phyloP scores from a whole-genome alignment of 1,140 invertebrate species.

The Drosophila teissieri region DNA sequence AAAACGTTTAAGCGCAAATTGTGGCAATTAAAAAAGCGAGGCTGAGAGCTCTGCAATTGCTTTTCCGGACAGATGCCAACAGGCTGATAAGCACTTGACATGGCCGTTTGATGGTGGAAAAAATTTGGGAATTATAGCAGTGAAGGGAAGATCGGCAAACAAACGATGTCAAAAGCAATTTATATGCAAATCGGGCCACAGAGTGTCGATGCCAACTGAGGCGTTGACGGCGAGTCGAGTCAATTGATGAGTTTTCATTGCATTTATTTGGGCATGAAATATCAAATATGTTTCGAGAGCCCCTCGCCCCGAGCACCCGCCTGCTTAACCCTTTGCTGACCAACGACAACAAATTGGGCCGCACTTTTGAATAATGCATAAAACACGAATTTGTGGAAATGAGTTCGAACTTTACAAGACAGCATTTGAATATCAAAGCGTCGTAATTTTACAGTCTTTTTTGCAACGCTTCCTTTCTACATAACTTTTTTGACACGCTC shows the following conservation, averaged over 20 bases:
- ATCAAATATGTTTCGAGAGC: slow-evolving; percentile 58
- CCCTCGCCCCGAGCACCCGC: too few species aligned
- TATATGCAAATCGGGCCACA: slow-evolving; percentile 74
- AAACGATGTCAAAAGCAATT: slow-evolving; percentile 73
- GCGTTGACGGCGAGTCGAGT: slow-evolving; percentile 56
- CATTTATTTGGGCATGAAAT: slow-evolving; percentile 81
- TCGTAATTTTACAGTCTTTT: slow-evolving; percentile 32
- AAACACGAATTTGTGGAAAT: slow-evolving; percentile 64
- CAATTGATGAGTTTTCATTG: slow-evolving; percentile 82
- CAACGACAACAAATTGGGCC: slow-evolving; percentile 32
- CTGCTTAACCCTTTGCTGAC: slow-evolving; percentile 64
- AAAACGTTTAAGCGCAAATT: slow-evolving; percentile 80
- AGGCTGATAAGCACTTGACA: slow-evolving; percentile 71
- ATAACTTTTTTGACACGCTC: slow-evolving; percentile 21
- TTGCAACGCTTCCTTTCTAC: slow-evolving; percentile 4
- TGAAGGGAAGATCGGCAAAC: slow-evolving; percentile 33
- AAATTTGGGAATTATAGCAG: slow-evolving; percentile 26
- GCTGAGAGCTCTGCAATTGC: slow-evolving; percentile 53
- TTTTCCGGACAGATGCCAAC: slow-evolving; percentile 68
- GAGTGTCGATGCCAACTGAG: slow-evolving; percentile 50
- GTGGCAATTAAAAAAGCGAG: slow-evolving; percentile 69
- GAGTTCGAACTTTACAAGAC: slow-evolving; percentile 66
- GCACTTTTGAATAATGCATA: slow-evolving; percentile 81
- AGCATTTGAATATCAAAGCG: slow-evolving; percentile 82
- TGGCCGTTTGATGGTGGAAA: slow-evolving; percentile 32